phyloP scores from a whole-genome alignment of 2,797 vertebrate genomes.

The Lepidocolaptes lacrymiger region DNA sequence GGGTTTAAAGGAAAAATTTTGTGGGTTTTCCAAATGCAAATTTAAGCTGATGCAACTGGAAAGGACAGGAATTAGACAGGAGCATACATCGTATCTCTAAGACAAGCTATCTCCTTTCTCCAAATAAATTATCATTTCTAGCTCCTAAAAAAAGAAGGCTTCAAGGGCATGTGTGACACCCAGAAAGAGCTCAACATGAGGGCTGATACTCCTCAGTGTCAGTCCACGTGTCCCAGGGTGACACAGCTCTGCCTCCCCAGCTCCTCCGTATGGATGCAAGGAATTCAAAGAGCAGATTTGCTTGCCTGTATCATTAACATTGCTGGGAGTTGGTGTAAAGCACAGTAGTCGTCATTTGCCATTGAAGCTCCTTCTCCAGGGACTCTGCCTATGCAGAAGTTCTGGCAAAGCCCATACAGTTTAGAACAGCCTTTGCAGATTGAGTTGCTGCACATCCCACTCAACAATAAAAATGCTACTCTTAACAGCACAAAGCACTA shows the following conservation, averaged over 20 bases:
- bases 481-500: background rate
- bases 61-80: background rate
- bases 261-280: constrained; percentile 17
- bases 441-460: background rate
- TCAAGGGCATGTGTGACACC: background rate
- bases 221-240: background rate
- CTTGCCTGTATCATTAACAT: constrained; percentile 4
- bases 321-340: constrained; percentile 40
- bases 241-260: constrained; percentile 23
- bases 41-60: background rate
- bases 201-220: background rate
- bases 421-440: background rate
- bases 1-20: background rate
- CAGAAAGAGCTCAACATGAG: background rate
- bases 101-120: background rate
- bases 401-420: background rate
- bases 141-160: background rate
- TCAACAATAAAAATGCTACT: background rate
- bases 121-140: background rate
- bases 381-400: background rate
- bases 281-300: constrained; percentile 22
- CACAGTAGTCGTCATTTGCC: constrained; percentile 32
- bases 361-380: background rate
- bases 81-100: background rate
- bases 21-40: background rate